Evolutionary conservation across 2,797 vertebrate genomes (phyloP), one percentile per base, ranked within the genome.

Genomic region (Eurystomus glaucurus): DNA sequence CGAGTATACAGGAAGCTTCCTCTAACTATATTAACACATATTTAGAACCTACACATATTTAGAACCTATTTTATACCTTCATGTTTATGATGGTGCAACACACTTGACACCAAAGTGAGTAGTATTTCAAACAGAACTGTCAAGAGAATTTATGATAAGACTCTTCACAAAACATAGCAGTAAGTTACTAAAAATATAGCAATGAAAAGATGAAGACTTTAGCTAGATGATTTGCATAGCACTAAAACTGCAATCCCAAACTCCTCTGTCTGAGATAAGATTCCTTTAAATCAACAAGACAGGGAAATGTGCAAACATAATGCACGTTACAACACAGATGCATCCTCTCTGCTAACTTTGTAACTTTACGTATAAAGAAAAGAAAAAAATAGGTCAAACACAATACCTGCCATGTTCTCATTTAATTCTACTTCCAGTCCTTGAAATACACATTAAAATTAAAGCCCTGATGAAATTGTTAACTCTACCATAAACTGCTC

Each of bases 401-500:
- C 18, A 82, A 82, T 74, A 72, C 18, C 29, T 83, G 7, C 20
- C 71, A 55, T 65, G 55, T 82, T 76, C 50, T 85, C 33, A 9
- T 43, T 71, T 90, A 43, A 28, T 88, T 90, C 51, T 92, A 85
- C n/a, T 82, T 95, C 43, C 23, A 81, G 33, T 23, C 26, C 48
- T 90, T 50, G 39, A 94, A 95, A 54, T 11, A 70, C 28, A 70
- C 35, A 43, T 60, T 65, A 87, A 85, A 79, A 92, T 54, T 87
- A 79, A 91, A 94, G 46, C n/a, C 23, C 48, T 69, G 52, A 74
- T 94, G 48, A 95, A 95, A 92, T 6, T 88, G 39, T 84, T 95
- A 95, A 88, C 31, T 83, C 28, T 46, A 25, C 57, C 84, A 74
- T 86, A 96, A 96, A 95, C 35, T 88, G 54, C 75, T 96, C 62